Evolutionary conservation across 2,797 vertebrate species (phyloP).

Genomic region (Darevskia mixta): DNA sequence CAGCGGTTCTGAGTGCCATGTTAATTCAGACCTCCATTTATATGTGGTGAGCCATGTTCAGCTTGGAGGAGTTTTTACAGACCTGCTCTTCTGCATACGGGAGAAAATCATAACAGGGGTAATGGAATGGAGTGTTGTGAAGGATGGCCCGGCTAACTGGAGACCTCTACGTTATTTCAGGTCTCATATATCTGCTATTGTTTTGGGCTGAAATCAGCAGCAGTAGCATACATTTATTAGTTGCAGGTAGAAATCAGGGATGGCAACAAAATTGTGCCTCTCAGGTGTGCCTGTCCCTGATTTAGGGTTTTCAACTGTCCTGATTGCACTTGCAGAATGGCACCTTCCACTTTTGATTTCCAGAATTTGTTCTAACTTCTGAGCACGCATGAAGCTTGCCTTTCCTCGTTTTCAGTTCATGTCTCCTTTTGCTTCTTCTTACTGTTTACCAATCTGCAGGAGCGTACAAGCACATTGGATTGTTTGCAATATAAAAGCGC

Average conservation of each 20-base stretch:
- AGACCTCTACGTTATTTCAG: too few species aligned
- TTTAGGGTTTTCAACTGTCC: not conserved
- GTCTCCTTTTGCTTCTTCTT: not conserved
- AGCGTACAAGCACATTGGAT: too few species aligned
- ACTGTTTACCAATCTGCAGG: not conserved
- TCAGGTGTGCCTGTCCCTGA: not conserved
- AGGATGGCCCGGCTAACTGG: too few species aligned
- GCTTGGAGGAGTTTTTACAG: too few species aligned
- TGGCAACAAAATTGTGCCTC: not conserved
- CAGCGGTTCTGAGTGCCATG: too few species aligned
- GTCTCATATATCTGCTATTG: too few species aligned
- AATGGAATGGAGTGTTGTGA: too few species aligned
- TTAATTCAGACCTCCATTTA: too few species aligned
- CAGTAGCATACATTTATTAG: not conserved
- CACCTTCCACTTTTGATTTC: not conserved
- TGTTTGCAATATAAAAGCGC: not conserved
- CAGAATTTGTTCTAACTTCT: not conserved
- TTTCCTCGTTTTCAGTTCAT: not conserved
- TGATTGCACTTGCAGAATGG: not conserved
- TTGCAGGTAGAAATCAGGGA: not conserved
- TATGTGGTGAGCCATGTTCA: too few species aligned
- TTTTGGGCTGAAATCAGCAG: too few species aligned
- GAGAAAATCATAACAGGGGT: too few species aligned
- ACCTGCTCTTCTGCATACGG: too few species aligned
- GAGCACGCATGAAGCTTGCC: not conserved